Percentiles rank a stretch among this genome's conserved stretches.
phyloP scores from a whole-genome alignment of 2,797 vertebrate genomes.

The Sebastes trivittatus region DNA sequence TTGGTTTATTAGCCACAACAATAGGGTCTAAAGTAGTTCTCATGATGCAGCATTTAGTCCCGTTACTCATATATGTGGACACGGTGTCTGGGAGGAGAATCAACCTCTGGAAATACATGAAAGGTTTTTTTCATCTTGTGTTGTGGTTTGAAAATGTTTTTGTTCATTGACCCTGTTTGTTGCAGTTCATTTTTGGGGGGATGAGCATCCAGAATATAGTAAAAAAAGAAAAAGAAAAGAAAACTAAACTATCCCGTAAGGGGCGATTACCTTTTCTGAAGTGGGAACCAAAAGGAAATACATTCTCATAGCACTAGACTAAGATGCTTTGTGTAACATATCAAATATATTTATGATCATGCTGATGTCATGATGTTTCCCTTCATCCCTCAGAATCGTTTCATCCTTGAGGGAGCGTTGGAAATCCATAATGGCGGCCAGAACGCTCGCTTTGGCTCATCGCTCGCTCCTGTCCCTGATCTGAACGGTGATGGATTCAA shows the following conservation, averaged over 20 bases:
- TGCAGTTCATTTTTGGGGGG: neutral
- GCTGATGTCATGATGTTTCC: neutral
- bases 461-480: constrained; percentile 90
- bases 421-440: constrained; percentile 89
- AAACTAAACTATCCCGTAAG: neutral
- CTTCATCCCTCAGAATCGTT: constrained; percentile 80
- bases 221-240: neutral
- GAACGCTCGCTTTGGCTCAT: constrained; percentile 94
- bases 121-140: neutral
- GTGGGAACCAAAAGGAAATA: neutral
- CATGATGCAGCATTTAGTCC: neutral
- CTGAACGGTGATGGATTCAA: constrained; percentile 95
- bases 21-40: neutral
- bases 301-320: neutral
- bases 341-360: neutral
- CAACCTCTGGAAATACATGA: constrained; percentile 7
- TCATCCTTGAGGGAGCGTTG: constrained; percentile 86
- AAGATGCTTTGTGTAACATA: neutral
- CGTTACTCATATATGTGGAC: neutral
- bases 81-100: neutral
- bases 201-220: neutral
- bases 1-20: neutral
- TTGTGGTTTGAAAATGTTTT: constrained; percentile 7
- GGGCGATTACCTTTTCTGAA: neutral
- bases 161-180: neutral